phyloP scores from a whole-genome alignment of 2,113 vertebrate species.

The Mesitornis unicolor region DNA sequence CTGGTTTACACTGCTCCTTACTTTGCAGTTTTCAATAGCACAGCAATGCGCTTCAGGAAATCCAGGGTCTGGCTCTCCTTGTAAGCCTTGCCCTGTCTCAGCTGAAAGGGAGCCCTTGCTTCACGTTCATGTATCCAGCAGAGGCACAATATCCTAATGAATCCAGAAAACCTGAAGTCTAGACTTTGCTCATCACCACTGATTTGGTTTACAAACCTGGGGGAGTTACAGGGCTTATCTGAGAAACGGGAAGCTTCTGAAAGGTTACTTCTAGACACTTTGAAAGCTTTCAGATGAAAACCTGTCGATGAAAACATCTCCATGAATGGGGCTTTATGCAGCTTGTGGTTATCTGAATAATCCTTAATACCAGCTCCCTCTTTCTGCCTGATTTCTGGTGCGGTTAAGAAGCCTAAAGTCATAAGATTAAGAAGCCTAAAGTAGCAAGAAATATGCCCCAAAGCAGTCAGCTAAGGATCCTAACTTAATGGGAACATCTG shows the following conservation, averaged over 20 bases:
- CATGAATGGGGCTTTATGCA: not conserved
- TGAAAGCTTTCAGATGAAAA: slow-evolving; percentile 23
- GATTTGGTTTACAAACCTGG: not conserved
- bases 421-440: slow-evolving; percentile 50
- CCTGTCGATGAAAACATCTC: slow-evolving; percentile 5
- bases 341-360: slow-evolving; percentile 47
- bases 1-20: not conserved
- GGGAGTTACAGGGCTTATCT: not conserved
- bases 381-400: slow-evolving; percentile 31
- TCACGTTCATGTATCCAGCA: fast-evolving
- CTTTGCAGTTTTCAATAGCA: not conserved
- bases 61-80: not conserved
- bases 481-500: slow-evolving; percentile 40
- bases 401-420: slow-evolving; percentile 51
- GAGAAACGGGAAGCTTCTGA: not conserved
- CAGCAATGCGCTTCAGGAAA: not conserved
- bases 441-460: slow-evolving; percentile 26
- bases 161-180: not conserved
- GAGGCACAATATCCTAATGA: not conserved
- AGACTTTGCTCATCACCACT: not conserved
- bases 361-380: slow-evolving; percentile 41
- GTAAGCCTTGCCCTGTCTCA: not conserved
- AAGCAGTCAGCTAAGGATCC: slow-evolving; percentile 33
- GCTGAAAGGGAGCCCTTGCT: not conserved
- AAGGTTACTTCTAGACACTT: not conserved